Evolutionary conservation across 2,888 invertebrate genomes (phyloP), one percentile per base, ranked within the genome.

Genomic region (Piscicola geometra): DNA sequence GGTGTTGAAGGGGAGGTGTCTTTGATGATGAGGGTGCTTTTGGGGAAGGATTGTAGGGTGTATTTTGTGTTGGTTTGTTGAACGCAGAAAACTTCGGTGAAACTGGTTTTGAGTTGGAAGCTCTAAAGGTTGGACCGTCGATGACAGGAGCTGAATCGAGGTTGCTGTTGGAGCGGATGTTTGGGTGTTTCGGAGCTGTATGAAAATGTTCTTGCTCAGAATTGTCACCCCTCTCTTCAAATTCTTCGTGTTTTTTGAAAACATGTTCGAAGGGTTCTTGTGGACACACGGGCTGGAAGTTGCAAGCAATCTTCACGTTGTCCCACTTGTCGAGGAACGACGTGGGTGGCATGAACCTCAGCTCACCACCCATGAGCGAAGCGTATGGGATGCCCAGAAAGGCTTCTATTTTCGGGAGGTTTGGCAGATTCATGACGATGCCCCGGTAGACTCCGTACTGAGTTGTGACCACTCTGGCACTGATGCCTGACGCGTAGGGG

Each of bases 1-100:
- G 90, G 88, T 96, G 93, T 1, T 92, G 93, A 85, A 96, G 5
- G 5, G 41, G 41, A 41, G 41, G 41, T 9, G 41, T 9, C 5
- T 41, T 41, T 41, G 41, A 41, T 9, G 3, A 15, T 25, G 3
- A 21, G n/a, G 25, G 25, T 25, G 60, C 9, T 3, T 5, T 15
- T 25, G 3, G 3, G 5, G 60, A 56, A 21, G 3, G 25, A 5
- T 9, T 5, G 5, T 9, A 18, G 5, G 60, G 3, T 5, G 9
- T 56, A 18, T 56, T n/a, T 18, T 56, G 9, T 5, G 3, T 5
- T 5, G 60, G 60, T 3, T 56, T 56, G 60, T 56, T 56, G 5
- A 41, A 9, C 9, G 9, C 41, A 15, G 41, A 5, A 41, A 41
- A 41, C 41, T 41, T 41, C 9, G 15, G 15, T n/a, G n/a, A n/a